A percentile compares a stretch with the other conserved stretches of the same genome.
phyloP scores from a whole-genome alignment of 2,113 vertebrate genomes.

The Chascanopsetta lugubris region DNA sequence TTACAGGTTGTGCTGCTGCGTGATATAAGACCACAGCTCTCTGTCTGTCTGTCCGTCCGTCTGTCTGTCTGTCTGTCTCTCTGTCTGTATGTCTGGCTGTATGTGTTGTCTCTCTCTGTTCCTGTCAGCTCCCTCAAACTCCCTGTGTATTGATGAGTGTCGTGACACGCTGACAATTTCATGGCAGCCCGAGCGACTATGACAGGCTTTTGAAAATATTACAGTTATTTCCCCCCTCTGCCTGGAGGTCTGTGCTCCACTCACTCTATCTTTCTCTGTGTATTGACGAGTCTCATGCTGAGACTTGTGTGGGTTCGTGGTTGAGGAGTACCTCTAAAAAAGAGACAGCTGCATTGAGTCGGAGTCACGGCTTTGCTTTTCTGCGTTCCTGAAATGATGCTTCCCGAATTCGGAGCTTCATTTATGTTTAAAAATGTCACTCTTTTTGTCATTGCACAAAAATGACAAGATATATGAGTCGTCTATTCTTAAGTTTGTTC shows the following conservation, averaged over 20 bases:
- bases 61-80: no score
- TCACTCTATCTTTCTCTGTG: background rate
- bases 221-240: conserved; percentile 13
- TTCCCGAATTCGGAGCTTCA: background rate
- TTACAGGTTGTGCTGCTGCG: background rate
- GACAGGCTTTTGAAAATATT: conserved; percentile 30
- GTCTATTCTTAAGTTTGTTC: no score
- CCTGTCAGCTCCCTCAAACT: no score
- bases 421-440: no score
- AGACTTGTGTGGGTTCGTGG: background rate
- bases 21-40: background rate
- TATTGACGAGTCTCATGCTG: conserved; percentile 6
- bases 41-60: background rate
- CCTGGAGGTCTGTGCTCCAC: background rate
- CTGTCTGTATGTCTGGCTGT: no score
- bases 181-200: conserved; percentile 5
- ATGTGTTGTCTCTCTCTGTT: background rate
- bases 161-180: background rate
- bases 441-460: no score
- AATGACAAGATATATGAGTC: no score
- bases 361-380: background rate
- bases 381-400: background rate
- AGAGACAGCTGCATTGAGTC: background rate
- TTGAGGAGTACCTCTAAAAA: background rate
- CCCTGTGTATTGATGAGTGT: background rate